Evolutionary conservation across 2,797 vertebrate species (phyloP).

Genomic region (Clarias laeviceps): DNA sequence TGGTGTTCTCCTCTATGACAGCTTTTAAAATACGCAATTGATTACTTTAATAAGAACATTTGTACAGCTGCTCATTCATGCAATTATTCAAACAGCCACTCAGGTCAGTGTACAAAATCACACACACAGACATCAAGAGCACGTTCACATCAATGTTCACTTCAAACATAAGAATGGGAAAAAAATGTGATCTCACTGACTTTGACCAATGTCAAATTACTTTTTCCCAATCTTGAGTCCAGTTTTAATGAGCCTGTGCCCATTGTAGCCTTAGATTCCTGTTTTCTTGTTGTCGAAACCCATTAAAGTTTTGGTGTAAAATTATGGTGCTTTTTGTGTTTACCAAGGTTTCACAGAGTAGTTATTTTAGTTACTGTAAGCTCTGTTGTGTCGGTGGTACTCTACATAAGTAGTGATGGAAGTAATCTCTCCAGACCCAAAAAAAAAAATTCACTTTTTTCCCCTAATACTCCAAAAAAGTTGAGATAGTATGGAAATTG

Average conservation of each 20-base stretch:
- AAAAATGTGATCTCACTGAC: not conserved
- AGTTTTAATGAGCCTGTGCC: not conserved
- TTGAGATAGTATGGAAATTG: too few relatives aligned
- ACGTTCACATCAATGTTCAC: too few relatives aligned
- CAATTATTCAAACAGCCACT: not conserved
- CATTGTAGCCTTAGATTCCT: not conserved
- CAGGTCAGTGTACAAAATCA: not conserved
- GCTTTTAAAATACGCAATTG: not conserved
- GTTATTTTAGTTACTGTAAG: not conserved
- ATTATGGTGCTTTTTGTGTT: not conserved
- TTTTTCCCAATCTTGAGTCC: not conserved
- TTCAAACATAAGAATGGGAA: not conserved
- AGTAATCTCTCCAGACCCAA: not conserved
- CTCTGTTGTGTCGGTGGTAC: not conserved
- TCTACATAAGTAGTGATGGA: not conserved
- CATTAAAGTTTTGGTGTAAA: not conserved
- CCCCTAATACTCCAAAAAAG: too few relatives aligned
- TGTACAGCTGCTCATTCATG: not conserved
- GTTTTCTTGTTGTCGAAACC: not conserved
- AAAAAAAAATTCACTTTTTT: not conserved
- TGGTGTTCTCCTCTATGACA: not conserved
- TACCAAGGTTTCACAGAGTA: not conserved
- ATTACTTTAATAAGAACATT: not conserved
- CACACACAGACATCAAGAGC: not conserved
- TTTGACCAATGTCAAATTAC: not conserved